Conservation (phyloP, 1,140 invertebrate species). For the Gerris buenoi region DNA sequence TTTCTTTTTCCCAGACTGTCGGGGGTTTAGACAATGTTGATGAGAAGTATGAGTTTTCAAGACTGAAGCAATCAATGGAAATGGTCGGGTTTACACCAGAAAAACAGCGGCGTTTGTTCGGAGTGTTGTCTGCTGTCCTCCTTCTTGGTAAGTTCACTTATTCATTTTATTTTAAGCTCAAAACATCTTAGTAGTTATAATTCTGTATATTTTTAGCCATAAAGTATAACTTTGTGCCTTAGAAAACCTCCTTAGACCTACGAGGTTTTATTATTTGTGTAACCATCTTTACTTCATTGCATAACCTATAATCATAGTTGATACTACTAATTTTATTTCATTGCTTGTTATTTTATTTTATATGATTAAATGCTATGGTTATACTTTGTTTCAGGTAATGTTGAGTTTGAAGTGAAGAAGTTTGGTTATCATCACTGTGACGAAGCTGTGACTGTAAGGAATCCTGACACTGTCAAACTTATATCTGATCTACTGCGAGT, state of each 20-base stretch:
- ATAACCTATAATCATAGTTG: background rate
- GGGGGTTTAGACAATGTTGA: slow-evolving; percentile 72
- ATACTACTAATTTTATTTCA: background rate
- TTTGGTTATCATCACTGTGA: slow-evolving; percentile 85
- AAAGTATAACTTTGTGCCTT: too few relatives aligned
- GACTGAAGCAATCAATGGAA: slow-evolving; percentile 92
- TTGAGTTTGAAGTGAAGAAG: slow-evolving; percentile 72
- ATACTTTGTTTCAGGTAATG: slow-evolving; percentile 43
- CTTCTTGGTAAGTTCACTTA: slow-evolving; percentile 63
- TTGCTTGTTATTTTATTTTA: background rate
- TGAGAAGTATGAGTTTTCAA: slow-evolving; percentile 83
- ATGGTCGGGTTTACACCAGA: slow-evolving; percentile 89
- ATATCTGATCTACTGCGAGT: slow-evolving; percentile 78
- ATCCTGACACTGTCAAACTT: slow-evolving; percentile 67
- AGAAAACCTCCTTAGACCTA: background rate
- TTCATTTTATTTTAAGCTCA: too few relatives aligned
- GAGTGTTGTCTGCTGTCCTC: slow-evolving; percentile 82
- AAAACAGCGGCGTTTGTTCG: slow-evolving; percentile 78
- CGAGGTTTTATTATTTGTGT: background rate
- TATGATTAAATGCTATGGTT: background rate
- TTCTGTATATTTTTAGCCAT: too few relatives aligned
- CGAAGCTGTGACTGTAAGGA: slow-evolving; percentile 82
- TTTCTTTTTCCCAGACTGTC: slow-evolving; percentile 49
- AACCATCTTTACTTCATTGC: background rate
- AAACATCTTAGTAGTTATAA: too few relatives aligned